Percentiles rank a stretch among this genome's conserved stretches.
These are phyloP conservation scores for Siphonodentalium dalli DNA, from an alignment of 2,888 invertebrate genomes.

Conservation along the genomic window DNA sequence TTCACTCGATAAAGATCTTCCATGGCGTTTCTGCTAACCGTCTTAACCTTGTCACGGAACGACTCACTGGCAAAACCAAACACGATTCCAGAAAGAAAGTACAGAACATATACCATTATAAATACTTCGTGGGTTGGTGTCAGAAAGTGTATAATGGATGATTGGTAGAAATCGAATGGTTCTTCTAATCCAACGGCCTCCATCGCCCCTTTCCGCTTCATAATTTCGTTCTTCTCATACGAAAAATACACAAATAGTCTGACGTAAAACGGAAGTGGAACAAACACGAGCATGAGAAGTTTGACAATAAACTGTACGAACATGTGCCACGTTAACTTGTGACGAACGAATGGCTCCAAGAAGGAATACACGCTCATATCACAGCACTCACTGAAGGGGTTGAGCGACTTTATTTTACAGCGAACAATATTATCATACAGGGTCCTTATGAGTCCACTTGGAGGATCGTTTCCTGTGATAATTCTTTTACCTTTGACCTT, in stretches of 20 bases:
- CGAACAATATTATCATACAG: constrained; percentile 52
- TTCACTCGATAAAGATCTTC: constrained; percentile 55
- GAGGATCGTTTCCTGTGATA: constrained; percentile 53
- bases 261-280: constrained; percentile 58
- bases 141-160: constrained; percentile 54
- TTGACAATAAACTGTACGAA: constrained; percentile 45
- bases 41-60: constrained; percentile 45
- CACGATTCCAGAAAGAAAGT: constrained; percentile 46
- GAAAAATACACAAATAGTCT: constrained; percentile 54
- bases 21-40: constrained; percentile 48
- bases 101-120: constrained; percentile 51
- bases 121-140: constrained; percentile 56
- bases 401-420: constrained; percentile 54
- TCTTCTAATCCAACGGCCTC: constrained; percentile 32
- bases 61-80: constrained; percentile 44
- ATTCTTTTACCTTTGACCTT: constrained; percentile 55
- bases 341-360: constrained; percentile 37
- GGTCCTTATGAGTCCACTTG: constrained; percentile 51
- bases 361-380: constrained; percentile 48
- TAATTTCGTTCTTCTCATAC: constrained; percentile 55
- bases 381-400: constrained; percentile 58
- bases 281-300: constrained; percentile 42
- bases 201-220: constrained; percentile 33
- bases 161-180: constrained; percentile 45
- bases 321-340: constrained; percentile 47